phyloP scores from a whole-genome alignment of 2,888 invertebrate genomes.

The Scaptomyza tumidula region DNA sequence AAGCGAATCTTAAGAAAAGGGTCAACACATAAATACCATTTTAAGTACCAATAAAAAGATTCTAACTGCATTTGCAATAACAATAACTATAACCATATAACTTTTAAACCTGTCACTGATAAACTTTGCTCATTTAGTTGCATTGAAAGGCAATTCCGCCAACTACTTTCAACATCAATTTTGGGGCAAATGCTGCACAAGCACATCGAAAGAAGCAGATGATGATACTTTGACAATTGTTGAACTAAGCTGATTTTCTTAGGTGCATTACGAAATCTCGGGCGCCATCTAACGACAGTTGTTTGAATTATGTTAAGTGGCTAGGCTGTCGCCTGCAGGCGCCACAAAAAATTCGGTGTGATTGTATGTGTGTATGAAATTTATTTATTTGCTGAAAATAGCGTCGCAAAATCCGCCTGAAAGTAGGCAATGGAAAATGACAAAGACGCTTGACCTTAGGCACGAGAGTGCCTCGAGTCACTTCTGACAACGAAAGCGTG shows the following conservation, averaged over 20 bases:
- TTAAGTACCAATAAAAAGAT: slow-evolving; percentile 12
- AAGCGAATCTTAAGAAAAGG: neutral
- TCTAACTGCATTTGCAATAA: slow-evolving; percentile 23
- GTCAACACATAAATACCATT: slow-evolving; percentile 7
- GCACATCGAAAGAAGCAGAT: neutral
- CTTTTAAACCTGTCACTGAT: slow-evolving; percentile 7
- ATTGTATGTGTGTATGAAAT: slow-evolving; percentile 31
- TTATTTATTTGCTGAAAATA: slow-evolving; percentile 63
- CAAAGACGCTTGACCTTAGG: slow-evolving; percentile 75
- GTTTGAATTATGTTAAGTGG: slow-evolving; percentile 74
- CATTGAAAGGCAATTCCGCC: slow-evolving; percentile 5
- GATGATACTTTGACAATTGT: slow-evolving; percentile 29
- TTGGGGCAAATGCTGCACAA: slow-evolving; percentile 11
- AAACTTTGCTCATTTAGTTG: slow-evolving; percentile 35
- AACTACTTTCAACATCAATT: slow-evolving; percentile 5
- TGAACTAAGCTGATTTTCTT: slow-evolving; percentile 18
- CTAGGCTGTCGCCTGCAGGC: slow-evolving; percentile 55
- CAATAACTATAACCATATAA: slow-evolving; percentile 13
- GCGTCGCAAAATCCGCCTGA: slow-evolving; percentile 48
- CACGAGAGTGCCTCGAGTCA: slow-evolving; percentile 57
- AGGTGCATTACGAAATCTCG: slow-evolving; percentile 26
- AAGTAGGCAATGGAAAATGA: slow-evolving; percentile 61
- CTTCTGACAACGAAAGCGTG: slow-evolving; percentile 35
- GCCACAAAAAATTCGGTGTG: slow-evolving; percentile 25
- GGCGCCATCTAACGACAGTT: slow-evolving; percentile 56